Evolutionary conservation across 2,797 vertebrate genomes (phyloP).

Genomic region (Microctenopoma lineatum): DNA sequence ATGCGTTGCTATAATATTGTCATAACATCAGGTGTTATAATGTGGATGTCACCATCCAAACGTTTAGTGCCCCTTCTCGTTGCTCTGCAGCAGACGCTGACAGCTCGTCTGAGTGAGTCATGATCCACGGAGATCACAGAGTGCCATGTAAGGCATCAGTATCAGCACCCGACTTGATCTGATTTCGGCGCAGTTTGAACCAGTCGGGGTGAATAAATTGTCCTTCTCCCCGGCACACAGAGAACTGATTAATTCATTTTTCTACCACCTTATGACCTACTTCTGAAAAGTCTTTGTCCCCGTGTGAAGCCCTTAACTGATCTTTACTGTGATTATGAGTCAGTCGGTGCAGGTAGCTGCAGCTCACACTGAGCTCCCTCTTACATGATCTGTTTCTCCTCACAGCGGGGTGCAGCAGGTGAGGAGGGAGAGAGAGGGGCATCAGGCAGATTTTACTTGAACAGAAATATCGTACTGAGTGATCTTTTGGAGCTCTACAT

Average conservation of each 20-base stretch:
- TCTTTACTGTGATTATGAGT: conserved; percentile 33
- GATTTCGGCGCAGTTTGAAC: conserved; percentile 14
- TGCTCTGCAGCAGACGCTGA: conserved; percentile 19
- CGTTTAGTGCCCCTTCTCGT: background rate
- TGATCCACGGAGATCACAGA: conserved; percentile 42
- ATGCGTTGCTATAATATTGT: too few relatives aligned
- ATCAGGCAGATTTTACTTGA: background rate
- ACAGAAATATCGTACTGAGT: background rate
- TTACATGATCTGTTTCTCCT: conserved; percentile 15
- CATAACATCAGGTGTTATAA: background rate
- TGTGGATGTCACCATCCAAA: conserved; percentile 4
- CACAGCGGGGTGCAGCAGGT: conserved; percentile 2
- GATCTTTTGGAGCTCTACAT: background rate
- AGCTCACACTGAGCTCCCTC: conserved; percentile 29
- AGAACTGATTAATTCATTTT: conserved; percentile 27
- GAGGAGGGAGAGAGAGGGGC: background rate
- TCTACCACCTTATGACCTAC: conserved; percentile 4
- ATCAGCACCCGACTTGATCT: conserved; percentile 30
- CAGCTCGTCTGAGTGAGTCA: conserved; percentile 47
- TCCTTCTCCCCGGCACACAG: conserved; percentile 1
- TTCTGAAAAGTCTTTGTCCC: conserved; percentile 36
- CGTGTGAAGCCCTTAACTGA: conserved; percentile 34
- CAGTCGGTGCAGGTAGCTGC: conserved; percentile 25
- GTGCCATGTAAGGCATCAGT: conserved; percentile 29
- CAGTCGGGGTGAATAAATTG: conserved; percentile 18